Percentiles rank a stretch among this genome's conserved stretches.
Conservation (phyloP, 2,888 invertebrate species). For the Branchipolynoe longqiensis region DNA sequence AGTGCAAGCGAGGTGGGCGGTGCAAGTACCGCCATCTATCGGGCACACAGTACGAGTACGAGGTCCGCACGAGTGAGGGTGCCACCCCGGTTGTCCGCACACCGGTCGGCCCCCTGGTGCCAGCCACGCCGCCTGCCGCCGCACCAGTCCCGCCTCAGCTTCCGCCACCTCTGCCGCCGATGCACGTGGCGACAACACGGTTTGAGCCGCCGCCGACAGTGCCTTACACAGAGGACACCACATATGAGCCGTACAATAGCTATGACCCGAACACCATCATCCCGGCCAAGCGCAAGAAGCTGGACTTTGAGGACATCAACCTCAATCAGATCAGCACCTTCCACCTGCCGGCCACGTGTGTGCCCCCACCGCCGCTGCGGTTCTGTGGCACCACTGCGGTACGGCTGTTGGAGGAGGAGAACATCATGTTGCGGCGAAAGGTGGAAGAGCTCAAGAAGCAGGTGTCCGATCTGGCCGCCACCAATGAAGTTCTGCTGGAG, state of each 20-base stretch:
- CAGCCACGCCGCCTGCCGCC: neutral
- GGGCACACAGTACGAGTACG: slow-evolving; percentile 64
- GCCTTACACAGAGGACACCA: slow-evolving; percentile 8
- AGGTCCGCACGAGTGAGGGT: slow-evolving; percentile 59
- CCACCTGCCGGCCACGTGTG: slow-evolving; percentile 67
- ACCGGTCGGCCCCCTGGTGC: neutral
- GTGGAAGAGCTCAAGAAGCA: slow-evolving; percentile 88
- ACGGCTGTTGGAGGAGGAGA: slow-evolving; percentile 85
- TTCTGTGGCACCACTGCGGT: slow-evolving; percentile 64
- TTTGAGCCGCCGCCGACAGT: neutral
- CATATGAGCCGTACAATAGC: slow-evolving; percentile 24
- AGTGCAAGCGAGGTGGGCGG: slow-evolving; percentile 84
- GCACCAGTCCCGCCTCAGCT: neutral
- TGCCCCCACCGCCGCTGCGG: slow-evolving; percentile 35
- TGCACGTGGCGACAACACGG: neutral
- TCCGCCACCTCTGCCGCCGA: neutral
- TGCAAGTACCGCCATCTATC: slow-evolving; percentile 83
- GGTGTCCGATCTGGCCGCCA: slow-evolving; percentile 87
- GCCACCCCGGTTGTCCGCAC: neutral
- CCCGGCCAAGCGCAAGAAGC: slow-evolving; percentile 42
- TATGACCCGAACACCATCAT: slow-evolving; percentile 2
- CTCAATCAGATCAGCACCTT: slow-evolving; percentile 66
- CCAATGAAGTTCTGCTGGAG: slow-evolving; percentile 90
- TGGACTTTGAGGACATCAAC: slow-evolving; percentile 41
- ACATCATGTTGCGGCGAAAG: slow-evolving; percentile 86